A percentile compares a stretch with the other conserved stretches of the same genome.
phyloP scores from a whole-genome alignment of 2,113 vertebrate species.

The Trematocara marginatum region DNA sequence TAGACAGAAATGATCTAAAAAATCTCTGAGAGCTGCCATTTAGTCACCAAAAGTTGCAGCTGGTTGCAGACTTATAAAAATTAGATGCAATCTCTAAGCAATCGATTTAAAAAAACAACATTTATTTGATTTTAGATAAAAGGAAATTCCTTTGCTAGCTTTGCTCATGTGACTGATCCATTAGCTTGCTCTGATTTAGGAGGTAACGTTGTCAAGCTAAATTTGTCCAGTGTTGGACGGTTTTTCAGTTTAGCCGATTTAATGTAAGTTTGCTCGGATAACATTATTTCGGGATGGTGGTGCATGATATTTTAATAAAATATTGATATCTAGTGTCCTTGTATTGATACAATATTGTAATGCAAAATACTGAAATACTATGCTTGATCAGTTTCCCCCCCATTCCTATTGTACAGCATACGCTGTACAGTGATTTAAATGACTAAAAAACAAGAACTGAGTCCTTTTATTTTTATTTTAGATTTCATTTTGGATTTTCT shows the following conservation, averaged over 20 bases:
- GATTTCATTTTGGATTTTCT: background rate
- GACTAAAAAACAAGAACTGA: background rate
- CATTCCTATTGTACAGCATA: background rate
- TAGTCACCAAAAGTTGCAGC: background rate
- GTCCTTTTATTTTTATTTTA: background rate
- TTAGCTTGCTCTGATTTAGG: background rate
- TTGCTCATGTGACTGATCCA: background rate
- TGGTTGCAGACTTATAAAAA: background rate
- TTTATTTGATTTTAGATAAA: background rate
- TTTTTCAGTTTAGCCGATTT: background rate
- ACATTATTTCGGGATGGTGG: background rate
- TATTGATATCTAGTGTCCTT: background rate
- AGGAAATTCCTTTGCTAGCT: background rate
- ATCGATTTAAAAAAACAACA: background rate
- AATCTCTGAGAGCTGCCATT: background rate
- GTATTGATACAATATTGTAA: background rate
- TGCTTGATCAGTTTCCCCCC: background rate
- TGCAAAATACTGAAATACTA: background rate
- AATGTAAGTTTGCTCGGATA: background rate
- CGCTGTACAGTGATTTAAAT: background rate
- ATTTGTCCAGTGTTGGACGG: background rate
- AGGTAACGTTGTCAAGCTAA: background rate
- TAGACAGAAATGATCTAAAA: background rate
- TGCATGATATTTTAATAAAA: background rate
- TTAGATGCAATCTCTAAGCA: background rate